phyloP scores from a whole-genome alignment of 1,140 invertebrate genomes.

The Manduca sexta region DNA sequence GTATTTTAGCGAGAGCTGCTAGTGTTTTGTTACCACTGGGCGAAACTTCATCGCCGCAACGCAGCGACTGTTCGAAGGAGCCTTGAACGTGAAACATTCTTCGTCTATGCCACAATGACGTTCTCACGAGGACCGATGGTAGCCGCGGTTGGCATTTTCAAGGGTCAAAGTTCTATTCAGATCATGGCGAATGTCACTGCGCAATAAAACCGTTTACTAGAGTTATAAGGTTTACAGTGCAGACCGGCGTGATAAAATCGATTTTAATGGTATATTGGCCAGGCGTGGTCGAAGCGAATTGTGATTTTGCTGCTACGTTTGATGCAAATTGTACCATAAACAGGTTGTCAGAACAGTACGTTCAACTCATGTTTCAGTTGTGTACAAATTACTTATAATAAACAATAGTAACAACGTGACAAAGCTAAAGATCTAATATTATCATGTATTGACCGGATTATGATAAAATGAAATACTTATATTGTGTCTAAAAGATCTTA shows the following conservation, averaged over 20 bases:
- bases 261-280: constrained; percentile 16
- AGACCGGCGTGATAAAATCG: constrained; percentile 37
- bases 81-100: constrained; percentile 77
- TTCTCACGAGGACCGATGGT: constrained; percentile 26
- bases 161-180: constrained; percentile 40
- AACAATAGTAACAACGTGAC: too few relatives aligned
- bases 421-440: too few relatives aligned
- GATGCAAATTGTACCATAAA: too few relatives aligned
- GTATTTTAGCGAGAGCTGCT: constrained; percentile 74
- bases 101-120: constrained; percentile 23
- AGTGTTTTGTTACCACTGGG: constrained; percentile 73
- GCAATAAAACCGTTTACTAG: constrained; percentile 37
- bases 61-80: constrained; percentile 78
- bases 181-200: constrained; percentile 44
- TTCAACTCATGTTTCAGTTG: too few relatives aligned
- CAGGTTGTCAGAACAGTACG: too few relatives aligned
- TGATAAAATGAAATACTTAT: too few relatives aligned
- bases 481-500: too few relatives aligned
- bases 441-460: too few relatives aligned
- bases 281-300: constrained; percentile 21
- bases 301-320: constrained; percentile 9
- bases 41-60: constrained; percentile 71
- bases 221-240: constrained; percentile 30
- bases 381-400: too few relatives aligned
- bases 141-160: constrained; percentile 44